Conservation (phyloP, 2,113 vertebrate genomes). For the Oreochromis aureus region DNA sequence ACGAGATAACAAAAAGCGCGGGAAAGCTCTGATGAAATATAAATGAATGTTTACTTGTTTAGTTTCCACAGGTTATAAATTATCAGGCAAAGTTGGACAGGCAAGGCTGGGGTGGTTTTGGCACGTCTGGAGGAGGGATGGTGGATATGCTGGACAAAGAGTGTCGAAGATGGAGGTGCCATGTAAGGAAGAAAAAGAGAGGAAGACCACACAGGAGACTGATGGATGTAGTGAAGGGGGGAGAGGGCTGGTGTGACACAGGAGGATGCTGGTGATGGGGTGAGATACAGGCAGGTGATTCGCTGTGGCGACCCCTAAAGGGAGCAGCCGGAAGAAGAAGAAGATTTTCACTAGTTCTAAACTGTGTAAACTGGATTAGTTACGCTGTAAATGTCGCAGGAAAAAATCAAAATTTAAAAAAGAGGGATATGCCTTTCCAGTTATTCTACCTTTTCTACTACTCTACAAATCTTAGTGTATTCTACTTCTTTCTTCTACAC, state of each 20-base stretch:
- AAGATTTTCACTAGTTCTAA: background rate
- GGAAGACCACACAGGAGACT: background rate
- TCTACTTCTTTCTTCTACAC: background rate
- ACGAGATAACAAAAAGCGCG: background rate
- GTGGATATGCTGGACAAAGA: background rate
- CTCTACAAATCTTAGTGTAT: background rate
- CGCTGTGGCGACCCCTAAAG: background rate
- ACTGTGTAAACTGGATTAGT: background rate
- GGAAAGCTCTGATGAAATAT: background rate
- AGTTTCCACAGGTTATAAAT: background rate
- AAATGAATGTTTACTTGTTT: background rate
- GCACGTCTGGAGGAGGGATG: background rate
- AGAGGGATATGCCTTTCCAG: background rate
- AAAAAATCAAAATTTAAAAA: background rate
- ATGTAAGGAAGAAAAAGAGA: background rate
- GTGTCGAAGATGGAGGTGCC: background rate
- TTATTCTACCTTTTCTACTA: background rate
- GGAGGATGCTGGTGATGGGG: background rate
- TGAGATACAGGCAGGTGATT: background rate
- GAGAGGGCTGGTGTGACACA: background rate
- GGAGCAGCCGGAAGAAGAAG: background rate
- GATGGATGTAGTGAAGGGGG: background rate
- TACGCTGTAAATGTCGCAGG: background rate
- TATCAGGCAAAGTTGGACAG: background rate
- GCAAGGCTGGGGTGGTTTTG: background rate